Evolutionary conservation across 2,888 invertebrate genomes (phyloP), one percentile per base, ranked within the genome.

Genomic region (Augiades crinisus): DNA sequence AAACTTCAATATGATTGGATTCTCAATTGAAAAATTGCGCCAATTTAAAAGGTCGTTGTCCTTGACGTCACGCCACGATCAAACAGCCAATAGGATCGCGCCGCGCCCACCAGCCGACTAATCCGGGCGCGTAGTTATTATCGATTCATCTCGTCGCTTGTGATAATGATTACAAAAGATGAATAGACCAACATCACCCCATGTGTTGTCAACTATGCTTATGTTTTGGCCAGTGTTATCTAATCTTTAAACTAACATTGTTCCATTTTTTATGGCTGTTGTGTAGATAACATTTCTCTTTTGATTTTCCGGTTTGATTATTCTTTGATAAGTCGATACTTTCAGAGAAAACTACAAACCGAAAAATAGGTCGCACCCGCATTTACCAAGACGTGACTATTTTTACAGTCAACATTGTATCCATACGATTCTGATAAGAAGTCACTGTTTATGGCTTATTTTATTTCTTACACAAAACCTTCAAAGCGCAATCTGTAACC

Each of bases 1-100:
- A 61, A 63, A 62, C 58, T 53, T 57, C 54, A 60, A 60, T 56
- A 54, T 45, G 46, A 27, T 30, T 58, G 62, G 60, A 58, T 65
- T 71, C 65, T 72, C 72, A 78, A 80, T 81, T 77, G 78, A 79
- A 79, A 82, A 81, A 81, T 77, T 77, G 71, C 68, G 64, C 67
- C 76, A 73, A 76, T 80, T 69, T 63, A 74, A 61, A 24, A 78
- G 83, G 78, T 79, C 80, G 65, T 72, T 74, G 72, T 62, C 80
- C 81, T 78, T 78, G 72, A 70, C 73, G 73, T 74, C 76, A 73
- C 61, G 65, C 59, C 55, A 57, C 47, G 36, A 46, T 46, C 47
- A 37, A 36, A 12, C 58, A 46, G 50, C 82, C 79, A 85, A 82
- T 80, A 40, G 53, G 19, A 57, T 33, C 54, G 54, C 60, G 62